Evolutionary conservation across 1,140 invertebrate species (phyloP).

Genomic region (Achatina immaculata): DNA sequence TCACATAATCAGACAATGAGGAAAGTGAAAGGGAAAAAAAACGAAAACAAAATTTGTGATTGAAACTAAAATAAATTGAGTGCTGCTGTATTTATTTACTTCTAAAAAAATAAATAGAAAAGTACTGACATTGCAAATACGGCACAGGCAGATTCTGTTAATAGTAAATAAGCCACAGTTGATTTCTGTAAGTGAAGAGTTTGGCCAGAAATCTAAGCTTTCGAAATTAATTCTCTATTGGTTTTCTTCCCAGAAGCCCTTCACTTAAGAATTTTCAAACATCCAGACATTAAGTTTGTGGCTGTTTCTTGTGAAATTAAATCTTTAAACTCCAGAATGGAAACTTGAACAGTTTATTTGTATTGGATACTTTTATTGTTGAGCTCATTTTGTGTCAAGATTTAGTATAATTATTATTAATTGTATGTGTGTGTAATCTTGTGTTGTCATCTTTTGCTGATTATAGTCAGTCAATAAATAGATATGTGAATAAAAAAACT

Average conservation of each 20-base stretch:
- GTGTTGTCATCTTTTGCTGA: conserved; percentile 34
- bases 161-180: not conserved
- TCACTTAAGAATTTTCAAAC: not conserved
- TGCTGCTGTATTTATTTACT: no score
- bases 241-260: conserved; percentile 27
- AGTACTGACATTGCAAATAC: no score
- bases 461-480: conserved; percentile 38
- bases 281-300: not conserved
- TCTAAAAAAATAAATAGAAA: no score
- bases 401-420: conserved; percentile 18
- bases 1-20: no score
- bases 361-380: conserved; percentile 12
- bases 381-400: conserved; percentile 23
- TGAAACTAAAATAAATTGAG: no score
- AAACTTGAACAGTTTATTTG: no score
- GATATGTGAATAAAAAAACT: conserved; percentile 9
- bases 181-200: conserved; percentile 7
- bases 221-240: conserved; percentile 30
- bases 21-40: no score
- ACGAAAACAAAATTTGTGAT: no score
- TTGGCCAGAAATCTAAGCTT: conserved; percentile 34
- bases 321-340: no score
- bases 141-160: no score
- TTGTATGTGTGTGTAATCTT: conserved; percentile 32
- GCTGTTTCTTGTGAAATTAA: no score